Conservation (phyloP, 2,888 invertebrate genomes). For the Neocrepidodera transversa region DNA sequence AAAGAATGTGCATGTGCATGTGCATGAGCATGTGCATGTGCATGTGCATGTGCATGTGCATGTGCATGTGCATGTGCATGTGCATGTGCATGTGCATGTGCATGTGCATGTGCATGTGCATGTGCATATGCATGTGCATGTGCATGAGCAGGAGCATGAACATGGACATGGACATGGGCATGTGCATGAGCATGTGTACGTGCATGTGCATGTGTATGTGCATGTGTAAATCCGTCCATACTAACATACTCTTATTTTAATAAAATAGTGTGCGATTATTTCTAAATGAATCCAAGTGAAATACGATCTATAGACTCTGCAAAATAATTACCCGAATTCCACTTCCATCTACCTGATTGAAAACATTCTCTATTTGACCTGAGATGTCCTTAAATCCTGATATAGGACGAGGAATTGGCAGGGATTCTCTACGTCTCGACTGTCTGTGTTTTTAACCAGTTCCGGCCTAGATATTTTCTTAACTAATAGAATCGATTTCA, state of each 20-base stretch:
- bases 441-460: neutral
- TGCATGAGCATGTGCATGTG: neutral
- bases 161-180: neutral
- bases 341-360: constrained; percentile 16
- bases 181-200: too few species aligned
- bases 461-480: neutral
- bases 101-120: neutral
- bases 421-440: constrained; percentile 11
- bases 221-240: too few species aligned
- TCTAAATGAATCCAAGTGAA: too few species aligned
- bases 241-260: too few species aligned
- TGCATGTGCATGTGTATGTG: too few species aligned
- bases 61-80: neutral
- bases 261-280: too few species aligned
- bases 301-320: neutral
- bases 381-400: constrained; percentile 11
- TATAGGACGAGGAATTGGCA: constrained; percentile 20
- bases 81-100: neutral
- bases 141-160: neutral
- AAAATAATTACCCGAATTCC: constrained; percentile 9
- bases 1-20: neutral
- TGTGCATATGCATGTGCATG: neutral
- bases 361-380: constrained; percentile 12
- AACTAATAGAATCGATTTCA: too few species aligned
- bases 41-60: neutral